Evolutionary conservation across 2,888 invertebrate species (phyloP), one percentile per base, ranked within the genome.

Genomic region (Vannuccia rotundouncinata): DNA sequence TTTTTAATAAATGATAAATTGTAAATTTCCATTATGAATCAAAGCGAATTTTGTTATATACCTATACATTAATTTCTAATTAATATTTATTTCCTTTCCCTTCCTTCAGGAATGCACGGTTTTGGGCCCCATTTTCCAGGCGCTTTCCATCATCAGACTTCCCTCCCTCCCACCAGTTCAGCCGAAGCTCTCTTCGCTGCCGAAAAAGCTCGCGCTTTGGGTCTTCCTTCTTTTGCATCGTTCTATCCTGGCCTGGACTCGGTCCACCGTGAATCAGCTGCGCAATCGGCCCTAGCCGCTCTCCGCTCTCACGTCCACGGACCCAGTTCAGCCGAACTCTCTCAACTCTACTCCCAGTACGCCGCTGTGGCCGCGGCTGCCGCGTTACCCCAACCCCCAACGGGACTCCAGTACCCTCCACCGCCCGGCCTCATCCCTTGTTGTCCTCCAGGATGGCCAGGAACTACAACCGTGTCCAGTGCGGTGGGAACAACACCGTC

Each of bases 331-430:
- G 5, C 66, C 66, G 66, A 66, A 22, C 66, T 66, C 66, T 66
- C 66, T 27, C 66, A 66, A 17, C 66, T 66, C 66, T 66, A 66
- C 66, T 66, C 66, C 10, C 66, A 66, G 66, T 66, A 66, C 22
- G 66, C 66, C 2, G 66, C 66, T 17, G 66, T 22, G 10, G 66
- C 66, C 22, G 66, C 66, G 10, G 66, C 66, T 2, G 66, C 66
- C 17, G 5, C 66, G 10, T 2, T 22, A 22, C 17, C 66, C 2
- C 17, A 5, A 22, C 22, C 10, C 17, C 17, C 22, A 2, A 2
- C 17, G 2, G 66, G 66, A 27, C 22, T 66, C 10, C 66, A 66
- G 17, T 66, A 66, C 25, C 66, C 66, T 2, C 66, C 5, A 17
- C 66, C 66, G 10, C 66, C 5, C 66, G 66, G 66, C 17, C 10